Evolutionary conservation across 2,113 vertebrate species (phyloP).

Genomic region (Thamnaconus septentrionalis): DNA sequence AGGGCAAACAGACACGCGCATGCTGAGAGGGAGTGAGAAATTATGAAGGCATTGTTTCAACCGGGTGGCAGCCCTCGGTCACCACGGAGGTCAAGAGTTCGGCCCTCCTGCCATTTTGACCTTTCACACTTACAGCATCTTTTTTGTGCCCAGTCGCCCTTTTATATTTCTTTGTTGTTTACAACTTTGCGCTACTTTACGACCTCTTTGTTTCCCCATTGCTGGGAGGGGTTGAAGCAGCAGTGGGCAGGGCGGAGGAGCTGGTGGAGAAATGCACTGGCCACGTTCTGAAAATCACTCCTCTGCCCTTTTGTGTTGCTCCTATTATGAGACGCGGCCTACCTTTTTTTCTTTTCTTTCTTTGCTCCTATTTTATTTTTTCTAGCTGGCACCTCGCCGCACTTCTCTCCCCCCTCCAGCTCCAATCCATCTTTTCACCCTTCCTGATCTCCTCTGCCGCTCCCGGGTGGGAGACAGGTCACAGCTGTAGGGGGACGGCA

Average conservation of each 20-base stretch:
- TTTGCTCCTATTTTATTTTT: background rate
- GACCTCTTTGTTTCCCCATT: constrained; percentile 61
- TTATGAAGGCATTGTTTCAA: constrained; percentile 68
- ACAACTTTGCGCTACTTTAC: constrained; percentile 68
- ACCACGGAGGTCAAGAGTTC: constrained; percentile 74
- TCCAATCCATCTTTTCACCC: constrained; percentile 18
- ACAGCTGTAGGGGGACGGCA: constrained; percentile 70
- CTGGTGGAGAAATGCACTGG: constrained; percentile 19
- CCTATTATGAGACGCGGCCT: background rate
- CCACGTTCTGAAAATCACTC: constrained; percentile 5
- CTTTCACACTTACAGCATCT: constrained; percentile 56
- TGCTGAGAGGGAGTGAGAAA: constrained; percentile 19
- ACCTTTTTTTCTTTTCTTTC: background rate
- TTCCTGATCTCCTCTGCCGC: constrained; percentile 41
- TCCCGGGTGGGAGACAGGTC: constrained; percentile 71
- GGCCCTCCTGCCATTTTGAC: constrained; percentile 55
- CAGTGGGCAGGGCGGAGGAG: constrained; percentile 23
- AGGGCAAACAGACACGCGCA: background rate
- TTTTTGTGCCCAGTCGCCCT: constrained; percentile 46
- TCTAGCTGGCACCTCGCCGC: background rate
- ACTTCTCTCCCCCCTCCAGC: constrained; percentile 17
- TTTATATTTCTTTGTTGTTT: constrained; percentile 64
- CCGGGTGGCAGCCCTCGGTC: constrained; percentile 45
- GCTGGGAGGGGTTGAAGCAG: constrained; percentile 41
- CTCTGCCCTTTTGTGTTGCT: background rate